Conservation (phyloP, 2,113 vertebrate species). For the Hypanus sabinus region DNA sequence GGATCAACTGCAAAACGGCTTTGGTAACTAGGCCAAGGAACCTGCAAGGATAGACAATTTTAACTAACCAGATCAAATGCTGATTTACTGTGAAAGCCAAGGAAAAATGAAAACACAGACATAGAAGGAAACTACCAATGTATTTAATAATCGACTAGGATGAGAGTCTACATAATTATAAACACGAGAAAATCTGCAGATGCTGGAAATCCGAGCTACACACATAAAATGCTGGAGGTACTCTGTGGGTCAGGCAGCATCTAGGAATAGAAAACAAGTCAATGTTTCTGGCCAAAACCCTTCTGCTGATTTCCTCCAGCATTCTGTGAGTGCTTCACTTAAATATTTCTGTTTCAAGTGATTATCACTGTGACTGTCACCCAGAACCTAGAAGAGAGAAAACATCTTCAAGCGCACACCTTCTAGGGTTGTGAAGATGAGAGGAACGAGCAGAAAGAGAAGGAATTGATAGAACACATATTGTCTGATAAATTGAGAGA, state of each 20-base stretch:
- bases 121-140: neutral
- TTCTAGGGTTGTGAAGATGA: neutral
- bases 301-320: too few species aligned
- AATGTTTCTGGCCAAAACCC: too few species aligned
- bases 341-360: neutral
- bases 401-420: neutral
- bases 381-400: neutral
- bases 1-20: slow-evolving; percentile 93
- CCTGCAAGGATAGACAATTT: slow-evolving; percentile 52
- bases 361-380: neutral
- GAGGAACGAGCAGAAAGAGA: too few species aligned
- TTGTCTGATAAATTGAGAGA: too few species aligned
- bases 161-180: neutral
- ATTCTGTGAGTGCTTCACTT: neutral
- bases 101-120: neutral
- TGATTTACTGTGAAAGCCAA: neutral
- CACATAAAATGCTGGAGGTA: too few species aligned
- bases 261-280: too few species aligned
- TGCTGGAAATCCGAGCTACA: too few species aligned
- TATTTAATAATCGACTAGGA: neutral
- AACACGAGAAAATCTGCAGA: too few species aligned
- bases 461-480: too few species aligned
- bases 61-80: neutral
- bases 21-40: slow-evolving; percentile 94
- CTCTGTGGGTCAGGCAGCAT: too few species aligned